A percentile compares a stretch with the other conserved stretches of the same genome.
Conservation (phyloP, 2,113 vertebrate species). For the Bucco capensis region DNA sequence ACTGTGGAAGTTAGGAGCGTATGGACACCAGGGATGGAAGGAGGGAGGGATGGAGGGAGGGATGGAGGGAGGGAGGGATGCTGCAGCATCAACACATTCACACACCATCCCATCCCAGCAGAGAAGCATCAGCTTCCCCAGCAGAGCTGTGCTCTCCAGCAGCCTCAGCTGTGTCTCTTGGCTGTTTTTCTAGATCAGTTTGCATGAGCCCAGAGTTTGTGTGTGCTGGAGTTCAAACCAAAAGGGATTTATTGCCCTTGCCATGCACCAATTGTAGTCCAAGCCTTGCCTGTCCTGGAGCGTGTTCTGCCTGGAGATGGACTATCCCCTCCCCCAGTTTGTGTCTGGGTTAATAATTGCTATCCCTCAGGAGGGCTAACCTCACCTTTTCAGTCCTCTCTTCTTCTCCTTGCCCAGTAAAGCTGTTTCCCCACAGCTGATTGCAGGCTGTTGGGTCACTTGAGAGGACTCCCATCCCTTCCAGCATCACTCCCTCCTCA, state of each 20-base stretch:
- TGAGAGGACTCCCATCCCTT: neutral
- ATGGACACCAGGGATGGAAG: accelerated
- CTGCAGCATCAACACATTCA: neutral
- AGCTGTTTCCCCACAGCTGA: neutral
- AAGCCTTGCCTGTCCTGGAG: neutral
- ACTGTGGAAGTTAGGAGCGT: accelerated
- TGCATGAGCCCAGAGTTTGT: accelerated
- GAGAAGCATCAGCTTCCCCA: neutral
- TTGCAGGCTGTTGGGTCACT: neutral
- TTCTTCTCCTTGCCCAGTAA: neutral
- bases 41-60: too few relatives aligned
- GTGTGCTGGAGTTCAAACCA: neutral
- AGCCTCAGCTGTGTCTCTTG: neutral
- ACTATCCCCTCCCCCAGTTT: neutral
- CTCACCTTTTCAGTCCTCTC: neutral
- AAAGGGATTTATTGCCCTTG: neutral
- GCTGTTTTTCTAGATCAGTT: neutral
- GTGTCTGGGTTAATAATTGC: neutral
- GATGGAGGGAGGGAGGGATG: too few relatives aligned
- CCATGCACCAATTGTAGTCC: neutral
- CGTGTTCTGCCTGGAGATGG: neutral
- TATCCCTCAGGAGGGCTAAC: neutral
- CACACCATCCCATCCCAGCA: accelerated
- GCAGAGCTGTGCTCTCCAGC: neutral
- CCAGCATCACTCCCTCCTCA: neutral